These are phyloP conservation scores for Lycopodina hypogea DNA, from an alignment of 37 sponge, comb jelly and placozoan species.

Conservation along the genomic window DNA sequence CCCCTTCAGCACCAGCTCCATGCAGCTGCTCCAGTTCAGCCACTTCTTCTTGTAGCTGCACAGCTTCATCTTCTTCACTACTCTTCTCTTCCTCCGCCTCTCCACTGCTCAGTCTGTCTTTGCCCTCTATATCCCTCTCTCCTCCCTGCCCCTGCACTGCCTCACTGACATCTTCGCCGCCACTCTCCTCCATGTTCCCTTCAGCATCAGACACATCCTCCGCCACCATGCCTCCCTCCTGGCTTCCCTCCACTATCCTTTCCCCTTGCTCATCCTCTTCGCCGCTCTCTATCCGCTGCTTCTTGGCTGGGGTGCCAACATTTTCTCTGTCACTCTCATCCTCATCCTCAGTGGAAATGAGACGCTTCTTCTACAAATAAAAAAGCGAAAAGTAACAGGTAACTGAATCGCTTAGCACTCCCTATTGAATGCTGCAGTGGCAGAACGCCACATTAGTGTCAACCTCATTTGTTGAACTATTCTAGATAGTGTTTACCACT, in stretches of 20 bases:
- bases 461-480: no score
- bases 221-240: background rate
- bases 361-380: background rate
- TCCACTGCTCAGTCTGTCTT: slow-evolving; percentile 1
- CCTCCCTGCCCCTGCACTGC: background rate
- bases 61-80: slow-evolving; percentile 6
- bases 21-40: slow-evolving; percentile 26
- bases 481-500: no score
- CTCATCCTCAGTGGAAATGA: background rate
- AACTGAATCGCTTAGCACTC: no score
- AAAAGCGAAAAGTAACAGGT: no score
- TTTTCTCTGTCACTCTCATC: background rate
- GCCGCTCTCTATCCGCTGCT: background rate
- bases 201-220: background rate
- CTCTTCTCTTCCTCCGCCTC: slow-evolving; percentile 2
- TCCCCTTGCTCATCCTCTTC: slow-evolving; percentile 1
- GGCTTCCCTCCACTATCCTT: background rate
- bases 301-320: background rate
- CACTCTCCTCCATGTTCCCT: background rate
- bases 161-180: background rate
- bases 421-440: no score
- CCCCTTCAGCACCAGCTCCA: background rate
- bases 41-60: slow-evolving; percentile 1
- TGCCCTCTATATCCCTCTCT: background rate
- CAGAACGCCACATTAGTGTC: no score